Evolutionary conservation across 2,113 vertebrate genomes (phyloP), one percentile per base, ranked within the genome.

Genomic region (Nycticebus coucang): DNA sequence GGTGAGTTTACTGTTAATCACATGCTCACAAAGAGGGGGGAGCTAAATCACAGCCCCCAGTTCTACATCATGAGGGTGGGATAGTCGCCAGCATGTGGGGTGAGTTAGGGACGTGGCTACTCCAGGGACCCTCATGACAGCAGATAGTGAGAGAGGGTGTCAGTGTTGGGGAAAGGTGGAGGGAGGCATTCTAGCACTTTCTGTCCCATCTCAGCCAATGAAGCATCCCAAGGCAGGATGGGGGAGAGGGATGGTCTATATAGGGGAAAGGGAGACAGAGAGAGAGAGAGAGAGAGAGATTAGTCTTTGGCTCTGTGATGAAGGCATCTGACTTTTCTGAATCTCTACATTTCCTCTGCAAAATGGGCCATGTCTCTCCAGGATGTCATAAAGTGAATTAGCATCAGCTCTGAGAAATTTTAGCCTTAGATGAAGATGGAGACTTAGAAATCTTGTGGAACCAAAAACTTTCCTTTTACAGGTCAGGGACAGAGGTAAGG

Each of bases 61-160:
- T 62, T 7, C 60, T 24, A 7, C 13, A 33, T 89, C 19, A 19
- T 66, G 28, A 22, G 64, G 64, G n/a, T 59, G 57, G 91, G 72
- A 72, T 21, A 77, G n/a, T 64, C 69, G 85, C 94, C 74, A 82
- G 26, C 62, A 7, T 64, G n/a, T 30, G 78, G 82, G 88, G 69
- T 95, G 66, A 96, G 66, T 64, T 96, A 62, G 89, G 97, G 71
- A 80, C 62, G 53, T 50, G 12, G 71, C 57, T 87, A 71, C 59
- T 88, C 28, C 11, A 79, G 82, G 89, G 91, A 94, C 60, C 35
- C 57, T 59, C 5, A 12, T 8, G 28, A 75, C 35, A 66, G 83
- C 19, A 66, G 77, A 24, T n/a, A 80, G 77, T 78, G 79, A 90
- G 45, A 83, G 30, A 64, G 68, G 9, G 26, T 11, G 71, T 85